Conservation (phyloP, 1,140 invertebrate species). For the Trissolcus basalis region DNA sequence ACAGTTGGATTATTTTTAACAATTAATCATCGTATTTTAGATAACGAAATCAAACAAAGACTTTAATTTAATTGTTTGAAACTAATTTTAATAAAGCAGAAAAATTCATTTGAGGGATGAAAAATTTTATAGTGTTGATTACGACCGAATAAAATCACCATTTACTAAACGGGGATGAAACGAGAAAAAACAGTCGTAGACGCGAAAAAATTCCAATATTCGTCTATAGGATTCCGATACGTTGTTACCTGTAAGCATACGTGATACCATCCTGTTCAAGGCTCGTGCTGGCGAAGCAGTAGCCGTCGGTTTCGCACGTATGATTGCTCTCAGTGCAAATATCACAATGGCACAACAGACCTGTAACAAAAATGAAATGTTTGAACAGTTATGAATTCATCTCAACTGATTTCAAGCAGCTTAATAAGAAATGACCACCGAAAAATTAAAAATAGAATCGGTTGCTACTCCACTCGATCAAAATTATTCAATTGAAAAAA, state of each 20-base stretch:
- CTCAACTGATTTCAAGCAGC: too few relatives aligned
- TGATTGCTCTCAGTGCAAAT: constrained; percentile 85
- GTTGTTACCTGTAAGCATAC: constrained; percentile 85
- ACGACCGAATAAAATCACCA: constrained; percentile 54
- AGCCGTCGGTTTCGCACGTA: constrained; percentile 91
- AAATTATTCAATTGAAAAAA: too few relatives aligned
- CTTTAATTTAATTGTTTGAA: too few relatives aligned
- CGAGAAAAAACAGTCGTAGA: constrained; percentile 51
- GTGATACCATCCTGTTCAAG: constrained; percentile 79
- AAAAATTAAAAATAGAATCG: too few relatives aligned
- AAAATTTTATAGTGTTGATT: too few relatives aligned
- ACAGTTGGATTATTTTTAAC: too few relatives aligned
- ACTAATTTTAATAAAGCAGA: background rate
- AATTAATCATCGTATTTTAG: too few relatives aligned
- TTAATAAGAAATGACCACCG: too few relatives aligned
- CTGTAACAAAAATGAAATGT: constrained; percentile 72
- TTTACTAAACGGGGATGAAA: constrained; percentile 18
- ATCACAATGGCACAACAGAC: constrained; percentile 85
- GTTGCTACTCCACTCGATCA: too few relatives aligned
- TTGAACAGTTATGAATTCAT: constrained; percentile 2
- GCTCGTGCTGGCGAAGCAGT: constrained; percentile 88
- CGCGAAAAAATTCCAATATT: constrained; percentile 54
- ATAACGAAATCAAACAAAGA: too few relatives aligned
- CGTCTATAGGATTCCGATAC: constrained; percentile 57
- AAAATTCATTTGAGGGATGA: too few relatives aligned